Percentiles rank a stretch among this genome's conserved stretches.
Conservation (phyloP, 2,113 vertebrate genomes). For the Scophthalmus maximus region DNA sequence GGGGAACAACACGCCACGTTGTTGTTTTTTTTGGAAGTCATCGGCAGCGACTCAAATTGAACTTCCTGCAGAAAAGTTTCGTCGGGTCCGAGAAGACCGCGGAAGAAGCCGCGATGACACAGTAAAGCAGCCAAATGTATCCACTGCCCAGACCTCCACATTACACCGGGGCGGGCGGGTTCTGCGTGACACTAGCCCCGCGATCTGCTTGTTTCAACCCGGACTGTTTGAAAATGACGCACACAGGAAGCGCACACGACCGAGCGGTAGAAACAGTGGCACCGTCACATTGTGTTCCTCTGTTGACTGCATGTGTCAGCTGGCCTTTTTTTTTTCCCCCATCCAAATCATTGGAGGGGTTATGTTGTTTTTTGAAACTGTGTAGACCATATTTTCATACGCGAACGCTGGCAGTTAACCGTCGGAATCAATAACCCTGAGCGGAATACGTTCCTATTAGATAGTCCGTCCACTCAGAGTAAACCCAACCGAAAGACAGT, state of each 20-base stretch:
- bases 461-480: slow-evolving; percentile 19
- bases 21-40: no score
- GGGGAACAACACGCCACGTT: no score
- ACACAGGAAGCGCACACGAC: slow-evolving; percentile 53
- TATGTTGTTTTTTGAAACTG: neutral
- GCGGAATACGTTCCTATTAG: neutral
- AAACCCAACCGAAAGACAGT: slow-evolving; percentile 54
- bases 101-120: no score
- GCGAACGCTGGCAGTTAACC: rapidly evolving
- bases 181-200: no score
- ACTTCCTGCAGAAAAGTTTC: no score
- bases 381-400: rapidly evolving
- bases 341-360: slow-evolving; percentile 2
- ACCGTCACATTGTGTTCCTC: slow-evolving; percentile 35
- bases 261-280: slow-evolving; percentile 21
- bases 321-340: slow-evolving; percentile 9
- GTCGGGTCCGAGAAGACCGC: no score
- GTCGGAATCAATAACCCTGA: neutral
- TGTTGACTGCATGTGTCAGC: slow-evolving; percentile 52
- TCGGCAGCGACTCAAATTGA: no score
- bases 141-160: no score
- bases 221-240: slow-evolving; percentile 41
- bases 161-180: no score
- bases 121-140: no score
- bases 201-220: slow-evolving; percentile 42